A percentile compares a stretch with the other conserved stretches of the same genome.
Evolutionary conservation across 2,888 invertebrate genomes (phyloP).

Genomic region (Ommatoiulus sabulosus): DNA sequence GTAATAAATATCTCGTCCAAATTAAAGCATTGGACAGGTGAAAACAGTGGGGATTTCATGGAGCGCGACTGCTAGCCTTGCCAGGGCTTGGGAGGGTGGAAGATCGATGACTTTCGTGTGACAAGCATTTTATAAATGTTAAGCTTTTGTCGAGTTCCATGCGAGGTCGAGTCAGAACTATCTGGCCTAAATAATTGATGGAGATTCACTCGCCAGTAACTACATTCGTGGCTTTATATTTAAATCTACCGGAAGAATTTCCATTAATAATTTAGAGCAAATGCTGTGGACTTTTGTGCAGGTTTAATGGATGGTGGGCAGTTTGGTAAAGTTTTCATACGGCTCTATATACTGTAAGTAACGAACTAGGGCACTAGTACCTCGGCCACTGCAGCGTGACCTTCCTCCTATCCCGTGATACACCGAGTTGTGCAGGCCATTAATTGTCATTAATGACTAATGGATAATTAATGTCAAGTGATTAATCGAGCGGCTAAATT

Average conservation of each 20-base stretch:
- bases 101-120: constrained; percentile 43
- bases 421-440: not conserved
- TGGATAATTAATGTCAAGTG: not conserved
- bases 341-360: not conserved
- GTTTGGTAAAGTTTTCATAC: not conserved
- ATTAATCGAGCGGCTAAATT: constrained; percentile 12
- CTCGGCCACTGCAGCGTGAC: not conserved
- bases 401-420: not conserved
- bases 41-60: constrained; percentile 47
- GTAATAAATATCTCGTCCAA: constrained; percentile 18
- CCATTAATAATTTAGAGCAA: constrained; percentile 4
- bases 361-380: not conserved
- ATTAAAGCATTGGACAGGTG: constrained; percentile 41
- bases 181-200: constrained; percentile 38
- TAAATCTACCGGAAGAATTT: constrained; percentile 3
- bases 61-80: not conserved
- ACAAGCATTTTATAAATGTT: constrained; percentile 30
- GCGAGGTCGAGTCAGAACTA: not conserved
- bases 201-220: constrained; percentile 16
- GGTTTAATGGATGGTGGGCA: not conserved
- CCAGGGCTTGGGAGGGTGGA: constrained; percentile 9
- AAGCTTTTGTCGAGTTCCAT: constrained; percentile 27
- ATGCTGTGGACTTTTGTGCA: not conserved
- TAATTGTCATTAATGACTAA: not conserved
- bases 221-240: not conserved